Conservation (phyloP, 2,797 vertebrate species). For the Okamejei kenojei region DNA sequence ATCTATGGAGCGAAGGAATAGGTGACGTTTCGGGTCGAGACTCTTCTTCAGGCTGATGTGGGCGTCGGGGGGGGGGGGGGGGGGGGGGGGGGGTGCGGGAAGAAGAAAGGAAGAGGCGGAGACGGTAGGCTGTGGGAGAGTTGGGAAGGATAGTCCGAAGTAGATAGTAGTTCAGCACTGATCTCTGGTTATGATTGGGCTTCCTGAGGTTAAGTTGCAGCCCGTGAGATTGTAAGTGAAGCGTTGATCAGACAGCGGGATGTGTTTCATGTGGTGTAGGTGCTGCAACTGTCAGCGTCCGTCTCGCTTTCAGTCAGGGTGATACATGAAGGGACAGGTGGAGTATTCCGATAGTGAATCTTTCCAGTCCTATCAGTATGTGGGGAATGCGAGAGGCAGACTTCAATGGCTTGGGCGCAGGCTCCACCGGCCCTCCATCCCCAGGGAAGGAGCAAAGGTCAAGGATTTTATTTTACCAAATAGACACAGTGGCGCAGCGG, state of each 20-base stretch:
- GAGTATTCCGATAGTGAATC: constrained; percentile 4
- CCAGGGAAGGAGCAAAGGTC: constrained; percentile 9
- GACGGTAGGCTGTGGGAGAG: too few species aligned
- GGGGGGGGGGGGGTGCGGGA: too few species aligned
- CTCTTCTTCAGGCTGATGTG: too few species aligned
- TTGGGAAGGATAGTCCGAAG: too few species aligned
- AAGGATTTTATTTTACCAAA: neutral
- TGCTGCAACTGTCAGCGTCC: neutral
- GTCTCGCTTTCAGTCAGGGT: neutral
- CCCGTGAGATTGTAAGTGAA: neutral
- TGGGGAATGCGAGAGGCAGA: constrained; percentile 9
- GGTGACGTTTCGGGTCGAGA: too few species aligned
- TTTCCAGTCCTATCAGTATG: neutral
- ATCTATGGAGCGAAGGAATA: too few species aligned
- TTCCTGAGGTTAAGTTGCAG: neutral
- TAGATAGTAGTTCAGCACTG: too few species aligned
- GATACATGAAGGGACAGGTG: constrained; percentile 15
- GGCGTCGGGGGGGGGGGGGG: too few species aligned
- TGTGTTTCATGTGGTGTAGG: constrained; percentile 8
- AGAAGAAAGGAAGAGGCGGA: too few species aligned
- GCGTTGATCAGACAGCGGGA: neutral
- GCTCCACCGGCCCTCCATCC: neutral
- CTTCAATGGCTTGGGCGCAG: neutral
- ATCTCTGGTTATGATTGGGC: neutral
- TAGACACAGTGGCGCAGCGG: too few species aligned